Conservation (phyloP, 2,797 vertebrate genomes). For the Gymnoscopelus microlampas region DNA sequence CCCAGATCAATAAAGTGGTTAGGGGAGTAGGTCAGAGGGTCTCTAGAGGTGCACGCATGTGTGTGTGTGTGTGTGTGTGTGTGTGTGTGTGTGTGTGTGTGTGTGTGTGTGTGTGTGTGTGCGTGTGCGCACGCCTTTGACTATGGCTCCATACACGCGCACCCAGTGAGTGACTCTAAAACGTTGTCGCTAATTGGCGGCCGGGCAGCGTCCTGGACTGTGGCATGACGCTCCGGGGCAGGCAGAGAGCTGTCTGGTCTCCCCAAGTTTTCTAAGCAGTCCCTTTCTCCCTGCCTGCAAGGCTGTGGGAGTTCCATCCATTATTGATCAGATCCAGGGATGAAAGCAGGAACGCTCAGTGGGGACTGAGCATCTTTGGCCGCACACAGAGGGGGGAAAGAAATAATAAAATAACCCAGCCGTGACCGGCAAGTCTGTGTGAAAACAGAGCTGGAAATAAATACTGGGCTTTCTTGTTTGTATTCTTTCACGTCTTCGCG, state of each 20-base stretch:
- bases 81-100: slow-evolving; percentile 3
- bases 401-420: slow-evolving; percentile 3
- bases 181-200: slow-evolving; percentile 81
- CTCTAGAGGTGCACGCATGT: slow-evolving; percentile 47
- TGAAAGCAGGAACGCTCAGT: slow-evolving; percentile 79
- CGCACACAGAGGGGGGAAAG: slow-evolving; percentile 42
- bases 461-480: not conserved
- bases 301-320: slow-evolving; percentile 83
- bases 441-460: slow-evolving; percentile 52
- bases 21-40: slow-evolving; percentile 84
- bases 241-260: slow-evolving; percentile 69
- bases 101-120: slow-evolving; percentile 30
- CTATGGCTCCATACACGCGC: slow-evolving; percentile 65
- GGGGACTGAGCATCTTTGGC: slow-evolving; percentile 74
- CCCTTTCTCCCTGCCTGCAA: slow-evolving; percentile 65
- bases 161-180: slow-evolving; percentile 73
- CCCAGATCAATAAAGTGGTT: slow-evolving; percentile 86
- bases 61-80: slow-evolving; percentile 40
- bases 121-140: not conserved
- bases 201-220: slow-evolving; percentile 52
- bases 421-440: slow-evolving; percentile 60
- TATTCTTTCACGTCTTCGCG: not conserved
- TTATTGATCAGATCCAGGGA: slow-evolving; percentile 86
- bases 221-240: slow-evolving; percentile 52
- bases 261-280: slow-evolving; percentile 65